Base-by-base conservation (phyloP, 2,113 vertebrate species). In the Leptobrachium ailaonicum region DNA sequence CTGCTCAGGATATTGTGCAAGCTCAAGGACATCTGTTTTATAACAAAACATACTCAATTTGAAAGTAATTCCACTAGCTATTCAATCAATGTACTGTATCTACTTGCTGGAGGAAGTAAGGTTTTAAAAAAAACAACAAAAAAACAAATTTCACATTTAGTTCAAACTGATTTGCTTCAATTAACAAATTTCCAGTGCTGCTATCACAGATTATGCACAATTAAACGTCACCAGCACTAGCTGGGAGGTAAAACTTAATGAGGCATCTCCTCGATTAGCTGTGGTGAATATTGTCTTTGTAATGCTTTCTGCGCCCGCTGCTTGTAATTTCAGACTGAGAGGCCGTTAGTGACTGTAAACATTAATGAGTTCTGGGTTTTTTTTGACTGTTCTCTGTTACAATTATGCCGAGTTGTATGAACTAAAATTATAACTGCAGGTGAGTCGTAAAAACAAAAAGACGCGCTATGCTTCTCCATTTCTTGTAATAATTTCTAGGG, bases 301-400 rank as follows among this genome's bases (percentile, higher is more conserved):
- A 74, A 68, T 32, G 50, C 71, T 80, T 64, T 41, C 50, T 68
- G 78, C 64, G 32, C 71, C 53, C 53, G 78, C 58, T 68, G 78
- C 78, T 80, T 68, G 85, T 83, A 63, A 76, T 89, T 90, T 87
- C 85, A 74, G 76, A 80, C 83, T 84, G 80, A 86, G 85, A 73
- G 14, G 0, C 87, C 83, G 87, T 85, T 85, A 89, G 86, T 78
- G 83, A 79, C 43, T 14, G 42, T 89, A 91, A 92, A 90, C 83
- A 88, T 88, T 86, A 89, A 89, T 41, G 79, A 82, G 83, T 87
- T 84, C 78, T 58, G 41, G 67, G 0, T 32, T 32, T 32, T 32
- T 79, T 45, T 47, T 80, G 71, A 74, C 32, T 72, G 63, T 32
- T 40, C 64, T 45, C 67, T 86, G 73, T 85, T 82, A 80, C 41